phyloP scores from a whole-genome alignment of 2,888 invertebrate genomes.

The Hemithea aestivaria region DNA sequence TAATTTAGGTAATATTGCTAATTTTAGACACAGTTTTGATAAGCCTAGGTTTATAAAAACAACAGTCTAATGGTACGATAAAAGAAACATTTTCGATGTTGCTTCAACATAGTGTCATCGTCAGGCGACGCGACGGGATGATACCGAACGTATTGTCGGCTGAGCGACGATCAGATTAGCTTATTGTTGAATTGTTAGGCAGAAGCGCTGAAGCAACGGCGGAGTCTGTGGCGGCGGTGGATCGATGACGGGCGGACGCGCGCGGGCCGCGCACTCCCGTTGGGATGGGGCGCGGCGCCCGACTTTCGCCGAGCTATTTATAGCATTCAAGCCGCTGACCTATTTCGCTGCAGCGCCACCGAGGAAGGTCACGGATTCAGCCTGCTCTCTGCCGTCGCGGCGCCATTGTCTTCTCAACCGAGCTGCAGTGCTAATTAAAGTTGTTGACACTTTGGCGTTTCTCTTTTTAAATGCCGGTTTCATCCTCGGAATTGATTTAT shows the following conservation, averaged over 20 bases:
- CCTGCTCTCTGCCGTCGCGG: slow-evolving; percentile 67
- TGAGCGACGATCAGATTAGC: slow-evolving; percentile 18
- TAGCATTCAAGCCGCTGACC: slow-evolving; percentile 78
- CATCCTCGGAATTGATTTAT: slow-evolving; percentile 38
- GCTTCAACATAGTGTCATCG: slow-evolving; percentile 3
- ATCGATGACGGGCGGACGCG: slow-evolving; percentile 46
- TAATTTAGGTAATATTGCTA: no score
- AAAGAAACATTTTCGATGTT: slow-evolving; percentile 3
- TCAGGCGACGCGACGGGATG: slow-evolving; percentile 13
- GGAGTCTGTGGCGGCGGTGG: slow-evolving; percentile 26
- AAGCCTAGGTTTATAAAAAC: no score
- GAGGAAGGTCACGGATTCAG: slow-evolving; percentile 78
- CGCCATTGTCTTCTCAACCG: slow-evolving; percentile 73
- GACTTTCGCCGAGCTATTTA: slow-evolving; percentile 78
- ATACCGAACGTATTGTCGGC: slow-evolving; percentile 10
- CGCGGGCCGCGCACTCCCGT: slow-evolving; percentile 48
- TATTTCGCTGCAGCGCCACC: slow-evolving; percentile 74
- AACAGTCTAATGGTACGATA: no score
- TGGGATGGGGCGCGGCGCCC: slow-evolving; percentile 70
- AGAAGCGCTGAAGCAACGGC: slow-evolving; percentile 17
- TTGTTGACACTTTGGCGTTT: slow-evolving; percentile 67
- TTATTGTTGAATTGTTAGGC: slow-evolving; percentile 22
- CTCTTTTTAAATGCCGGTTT: slow-evolving; percentile 43
- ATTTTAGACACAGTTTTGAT: no score
- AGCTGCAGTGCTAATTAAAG: slow-evolving; percentile 76